phyloP scores from a whole-genome alignment of 1,140 invertebrate genomes.

The Drosophila rhopaloa region DNA sequence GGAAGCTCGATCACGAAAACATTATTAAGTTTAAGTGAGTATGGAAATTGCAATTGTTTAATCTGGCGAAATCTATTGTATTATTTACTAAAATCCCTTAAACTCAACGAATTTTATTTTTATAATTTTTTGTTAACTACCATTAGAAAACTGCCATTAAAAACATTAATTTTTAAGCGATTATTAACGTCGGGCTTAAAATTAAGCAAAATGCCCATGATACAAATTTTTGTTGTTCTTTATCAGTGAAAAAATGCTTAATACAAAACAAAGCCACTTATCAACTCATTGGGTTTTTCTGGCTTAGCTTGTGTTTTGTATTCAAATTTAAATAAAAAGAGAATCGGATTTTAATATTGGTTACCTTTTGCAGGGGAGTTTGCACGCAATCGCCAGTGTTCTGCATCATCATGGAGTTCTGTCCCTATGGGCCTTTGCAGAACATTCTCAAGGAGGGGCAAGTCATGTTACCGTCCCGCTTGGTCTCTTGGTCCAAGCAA shows the following conservation, averaged over 20 bases:
- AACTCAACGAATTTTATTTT: too few species aligned
- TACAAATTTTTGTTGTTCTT: too few species aligned
- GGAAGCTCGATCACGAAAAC: slow-evolving; percentile 98
- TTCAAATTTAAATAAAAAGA: background rate
- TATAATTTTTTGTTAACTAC: background rate
- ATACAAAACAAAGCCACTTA: background rate
- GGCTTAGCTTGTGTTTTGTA: too few species aligned
- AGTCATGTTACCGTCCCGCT: slow-evolving; percentile 92
- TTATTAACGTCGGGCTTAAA: too few species aligned
- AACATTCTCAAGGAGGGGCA: slow-evolving; percentile 93
- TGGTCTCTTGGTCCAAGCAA: slow-evolving; percentile 97
- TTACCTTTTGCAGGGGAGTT: slow-evolving; percentile 89
- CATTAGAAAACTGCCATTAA: too few species aligned
- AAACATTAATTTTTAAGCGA: too few species aligned
- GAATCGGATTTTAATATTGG: background rate
- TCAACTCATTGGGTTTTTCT: background rate
- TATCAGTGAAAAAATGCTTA: background rate
- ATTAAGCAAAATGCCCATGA: too few species aligned
- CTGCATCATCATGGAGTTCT: slow-evolving; percentile 99
- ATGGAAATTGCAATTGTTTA: background rate
- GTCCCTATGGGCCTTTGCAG: slow-evolving; percentile 97
- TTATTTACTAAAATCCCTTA: too few species aligned
- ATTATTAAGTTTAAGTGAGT: slow-evolving; percentile 96
- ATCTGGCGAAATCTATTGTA: too few species aligned
- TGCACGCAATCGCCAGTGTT: slow-evolving; percentile 97